Evolutionary conservation across 2,888 invertebrate species (phyloP), one percentile per base, ranked within the genome.

Genomic region (Trichopria drosophilae): DNA sequence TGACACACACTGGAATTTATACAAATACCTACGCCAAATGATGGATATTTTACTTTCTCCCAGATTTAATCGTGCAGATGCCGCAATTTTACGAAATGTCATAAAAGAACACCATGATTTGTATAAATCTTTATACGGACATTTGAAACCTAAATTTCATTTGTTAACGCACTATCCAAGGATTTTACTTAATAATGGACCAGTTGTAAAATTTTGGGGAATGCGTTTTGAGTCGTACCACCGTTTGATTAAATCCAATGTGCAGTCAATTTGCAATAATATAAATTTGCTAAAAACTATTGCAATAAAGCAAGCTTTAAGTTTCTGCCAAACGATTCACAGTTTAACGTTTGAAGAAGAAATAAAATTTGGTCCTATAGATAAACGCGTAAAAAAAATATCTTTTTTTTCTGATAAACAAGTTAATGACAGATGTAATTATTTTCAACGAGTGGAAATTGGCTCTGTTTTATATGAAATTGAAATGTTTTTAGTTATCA

Each of bases 171-270:
- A 55, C 20, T 55, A 58, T 36, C 47, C 51, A 2, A 36, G 39
- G 9, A 29, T 55, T 20, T 22, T 55, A 15, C 5, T 37, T 22
- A 23, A 39, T 20, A 42, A 44, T 44, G 56, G 56, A 13, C 55
- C 55, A 16, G 46, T 26, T 10, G 32, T 52, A 15, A 20, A 56
- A 35, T 58, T 41, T 32, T 56, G 47, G 52, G 16, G 37, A 20
- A 58, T 58, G 55, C 29, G 58, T 2, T 56, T 41, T 29, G 50
- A 55, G 44, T 49, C 52, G 3, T 39, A 44, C 4, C 53, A 58
- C 31, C 43, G 54, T 7, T 13, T 39, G 26, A 15, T 56, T 4
- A 54, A 56, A 48, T 3, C 49, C 7, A 51, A 45, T 40, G 46
- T 36, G n/a, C 28, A 35, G 26, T 19, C 45, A 3, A 45, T 47